Evolutionary conservation across 2,888 invertebrate species (phyloP).

Genomic region (Troilus luridus): DNA sequence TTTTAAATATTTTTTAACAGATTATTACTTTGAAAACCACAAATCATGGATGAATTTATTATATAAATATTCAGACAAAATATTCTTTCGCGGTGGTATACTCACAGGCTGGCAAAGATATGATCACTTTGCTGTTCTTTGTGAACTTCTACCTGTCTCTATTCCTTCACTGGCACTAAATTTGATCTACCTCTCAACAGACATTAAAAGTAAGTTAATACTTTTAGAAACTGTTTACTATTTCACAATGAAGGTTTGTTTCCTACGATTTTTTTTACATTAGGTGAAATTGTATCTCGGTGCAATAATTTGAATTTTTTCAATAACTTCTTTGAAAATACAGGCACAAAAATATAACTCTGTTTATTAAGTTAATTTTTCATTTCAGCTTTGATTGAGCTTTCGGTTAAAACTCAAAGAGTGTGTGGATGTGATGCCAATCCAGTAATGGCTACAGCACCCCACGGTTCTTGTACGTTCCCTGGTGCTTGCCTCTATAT

Average conservation of each 20-base stretch:
- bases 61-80: conserved; percentile 70
- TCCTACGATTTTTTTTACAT: background rate
- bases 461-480: conserved; percentile 69
- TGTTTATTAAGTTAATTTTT: background rate
- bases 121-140: conserved; percentile 77
- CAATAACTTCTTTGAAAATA: background rate
- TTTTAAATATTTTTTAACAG: conserved; percentile 64
- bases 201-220: conserved; percentile 58
- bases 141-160: conserved; percentile 76
- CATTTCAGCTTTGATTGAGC: conserved; percentile 60
- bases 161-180: conserved; percentile 75
- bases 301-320: background rate
- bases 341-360: background rate
- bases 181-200: conserved; percentile 59
- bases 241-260: background rate
- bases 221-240: background rate
- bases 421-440: conserved; percentile 61
- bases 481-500: conserved; percentile 72
- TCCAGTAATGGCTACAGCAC: conserved; percentile 60
- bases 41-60: conserved; percentile 79
- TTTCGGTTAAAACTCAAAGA: conserved; percentile 65
- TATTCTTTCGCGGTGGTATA: conserved; percentile 77
- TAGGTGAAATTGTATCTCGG: background rate
- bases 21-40: conserved; percentile 80
- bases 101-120: conserved; percentile 83